A percentile compares a stretch with the other conserved stretches of the same genome.
Conservation (phyloP, 2,888 invertebrate species). For the Drosophila subsilvestris region DNA sequence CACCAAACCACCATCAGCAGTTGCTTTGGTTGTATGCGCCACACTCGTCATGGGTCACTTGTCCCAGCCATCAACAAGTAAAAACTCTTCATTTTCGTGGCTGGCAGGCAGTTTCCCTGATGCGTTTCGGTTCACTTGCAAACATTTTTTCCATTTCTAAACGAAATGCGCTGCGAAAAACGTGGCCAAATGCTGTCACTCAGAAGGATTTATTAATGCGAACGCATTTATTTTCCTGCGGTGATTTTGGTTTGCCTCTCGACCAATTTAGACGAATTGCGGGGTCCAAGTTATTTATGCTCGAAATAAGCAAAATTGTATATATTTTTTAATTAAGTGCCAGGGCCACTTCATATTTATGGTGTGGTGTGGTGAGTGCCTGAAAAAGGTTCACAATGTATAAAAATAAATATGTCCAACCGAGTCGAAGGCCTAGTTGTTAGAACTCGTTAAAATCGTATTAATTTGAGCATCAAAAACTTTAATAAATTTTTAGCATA, state of each 20-base stretch:
- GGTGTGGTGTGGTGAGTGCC: no score
- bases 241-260: background rate
- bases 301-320: background rate
- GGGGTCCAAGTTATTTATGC: background rate
- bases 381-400: background rate
- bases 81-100: constrained; percentile 73
- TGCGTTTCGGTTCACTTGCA: constrained; percentile 71
- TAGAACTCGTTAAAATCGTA: background rate
- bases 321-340: background rate
- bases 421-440: background rate
- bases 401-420: background rate
- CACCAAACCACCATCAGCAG: constrained; percentile 19
- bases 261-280: background rate
- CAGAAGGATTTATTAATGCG: background rate
- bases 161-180: constrained; percentile 7
- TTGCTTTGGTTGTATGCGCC: constrained; percentile 37
- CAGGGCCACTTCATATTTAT: no score
- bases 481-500: background rate
- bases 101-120: constrained; percentile 46
- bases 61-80: constrained; percentile 66
- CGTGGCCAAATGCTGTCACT: constrained; percentile 10
- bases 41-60: constrained; percentile 52
- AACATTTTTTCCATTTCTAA: constrained; percentile 52
- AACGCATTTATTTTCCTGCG: constrained; percentile 4
- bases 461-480: background rate